Evolutionary conservation across 2,797 vertebrate genomes (phyloP), one percentile per base, ranked within the genome.

Genomic region (Delichon dasypus): DNA sequence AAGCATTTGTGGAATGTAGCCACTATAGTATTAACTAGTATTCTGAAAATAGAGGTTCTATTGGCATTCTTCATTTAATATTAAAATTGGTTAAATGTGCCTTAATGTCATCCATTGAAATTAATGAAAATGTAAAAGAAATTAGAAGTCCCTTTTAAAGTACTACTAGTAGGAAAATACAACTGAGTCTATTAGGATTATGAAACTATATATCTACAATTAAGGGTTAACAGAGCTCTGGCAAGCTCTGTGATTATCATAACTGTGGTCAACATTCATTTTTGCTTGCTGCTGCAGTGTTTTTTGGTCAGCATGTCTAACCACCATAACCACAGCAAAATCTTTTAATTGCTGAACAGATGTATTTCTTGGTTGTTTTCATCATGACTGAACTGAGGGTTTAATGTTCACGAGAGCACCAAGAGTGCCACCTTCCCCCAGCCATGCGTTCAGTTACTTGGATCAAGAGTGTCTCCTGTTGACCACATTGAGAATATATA

Each of bases 261-360:
- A 91, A 89, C 97, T 97, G 97, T 85, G 97, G 97, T 97, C 96
- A 96, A 85, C 95, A 89, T 97, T 97, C 94, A 94, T 93, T 97
- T 98, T 97, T 95, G 81, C 92, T 96, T 97, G 97, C 94, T 92
- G 98, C 98, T 97, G 97, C 94, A 97, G 64, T 95, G 94, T 68
- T 95, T 97, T 78, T 95, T 94, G 97, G 96, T 96, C 85, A 96
- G 86, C 94, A 82, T 90, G 60, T 97, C 95, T 93, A 96, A 94
- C 95, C 95, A 55, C 89, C 90, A 32, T 86, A 94, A 95, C 95
- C 92, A 90, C 85, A 96, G 93, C 68, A 85, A 95, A 97, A 97
- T 90, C 86, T 82, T 83, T 95, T 96, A 97, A 97, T 98, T 98
- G 97, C 96, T 97, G 82, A 95, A 97, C 97, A 98, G 98, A 98